Percentiles rank a stretch among this genome's conserved stretches.
These are phyloP conservation scores for Sebastes iracundus DNA, from an alignment of 2,797 vertebrate genomes.

Conservation along the genomic window DNA sequence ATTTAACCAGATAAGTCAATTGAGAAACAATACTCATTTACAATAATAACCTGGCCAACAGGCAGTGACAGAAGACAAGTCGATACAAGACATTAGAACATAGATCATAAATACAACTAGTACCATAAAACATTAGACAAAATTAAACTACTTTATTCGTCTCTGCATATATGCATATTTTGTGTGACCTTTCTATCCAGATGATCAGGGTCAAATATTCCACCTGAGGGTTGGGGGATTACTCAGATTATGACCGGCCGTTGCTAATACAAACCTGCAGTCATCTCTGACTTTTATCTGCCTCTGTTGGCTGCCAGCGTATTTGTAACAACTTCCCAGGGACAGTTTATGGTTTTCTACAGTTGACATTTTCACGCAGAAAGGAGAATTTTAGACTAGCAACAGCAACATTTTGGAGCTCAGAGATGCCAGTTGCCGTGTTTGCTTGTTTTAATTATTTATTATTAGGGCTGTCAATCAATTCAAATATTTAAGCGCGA, in stretches of 20 bases:
- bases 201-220: slow-evolving; percentile 34
- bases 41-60: too few species aligned
- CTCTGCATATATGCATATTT: background rate
- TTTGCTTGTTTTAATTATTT: background rate
- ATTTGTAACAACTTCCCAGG: background rate
- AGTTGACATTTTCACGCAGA: background rate
- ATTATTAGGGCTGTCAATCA: too few species aligned
- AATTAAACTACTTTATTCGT: background rate
- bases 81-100: too few species aligned
- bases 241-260: background rate
- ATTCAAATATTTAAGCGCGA: too few species aligned
- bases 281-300: slow-evolving; percentile 5
- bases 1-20: too few species aligned
- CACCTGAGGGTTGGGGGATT: background rate
- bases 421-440: too few species aligned
- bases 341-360: background rate
- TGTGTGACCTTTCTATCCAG: background rate
- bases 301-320: background rate
- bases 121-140: too few species aligned
- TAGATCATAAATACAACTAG: too few species aligned
- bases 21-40: too few species aligned
- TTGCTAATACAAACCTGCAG: slow-evolving; percentile 6
- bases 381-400: background rate
- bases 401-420: background rate
- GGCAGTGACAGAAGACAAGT: too few species aligned